Evolutionary conservation across 2,113 vertebrate species (phyloP).

Genomic region (Lepisosteus osseus): DNA sequence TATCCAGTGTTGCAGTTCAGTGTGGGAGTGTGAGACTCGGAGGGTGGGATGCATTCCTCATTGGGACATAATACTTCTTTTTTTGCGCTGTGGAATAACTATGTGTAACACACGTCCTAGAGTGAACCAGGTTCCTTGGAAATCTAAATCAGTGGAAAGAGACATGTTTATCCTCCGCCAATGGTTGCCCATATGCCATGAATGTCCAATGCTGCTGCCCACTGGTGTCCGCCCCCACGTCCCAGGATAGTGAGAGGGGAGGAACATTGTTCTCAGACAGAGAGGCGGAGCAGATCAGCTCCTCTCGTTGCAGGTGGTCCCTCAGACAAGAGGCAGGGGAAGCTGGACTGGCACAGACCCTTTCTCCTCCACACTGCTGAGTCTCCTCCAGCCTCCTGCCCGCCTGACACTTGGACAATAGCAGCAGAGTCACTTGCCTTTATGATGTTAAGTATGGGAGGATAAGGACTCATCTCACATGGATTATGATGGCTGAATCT

Average conservation of each 20-base stretch:
- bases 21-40: too few relatives aligned
- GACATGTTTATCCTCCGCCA: not conserved
- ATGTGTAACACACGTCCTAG: not conserved
- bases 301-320: not conserved
- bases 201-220: not conserved
- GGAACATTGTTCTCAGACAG: conserved; percentile 2
- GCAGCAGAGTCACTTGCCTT: too few relatives aligned
- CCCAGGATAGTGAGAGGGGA: not conserved
- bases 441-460: too few relatives aligned
- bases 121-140: not conserved
- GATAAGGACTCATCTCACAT: too few relatives aligned
- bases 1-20: too few relatives aligned
- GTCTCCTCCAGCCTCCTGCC: too few relatives aligned
- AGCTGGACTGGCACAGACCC: not conserved
- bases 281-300: not conserved
- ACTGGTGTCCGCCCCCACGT: not conserved
- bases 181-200: conserved; percentile 6
- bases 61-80: too few relatives aligned
- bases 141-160: not conserved
- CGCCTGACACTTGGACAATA: too few relatives aligned
- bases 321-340: not conserved
- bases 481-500: too few relatives aligned
- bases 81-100: not conserved
- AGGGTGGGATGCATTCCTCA: too few relatives aligned
- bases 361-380: not conserved